phyloP scores from a whole-genome alignment of 2,797 vertebrate species.

The Champsocephalus gunnari region DNA sequence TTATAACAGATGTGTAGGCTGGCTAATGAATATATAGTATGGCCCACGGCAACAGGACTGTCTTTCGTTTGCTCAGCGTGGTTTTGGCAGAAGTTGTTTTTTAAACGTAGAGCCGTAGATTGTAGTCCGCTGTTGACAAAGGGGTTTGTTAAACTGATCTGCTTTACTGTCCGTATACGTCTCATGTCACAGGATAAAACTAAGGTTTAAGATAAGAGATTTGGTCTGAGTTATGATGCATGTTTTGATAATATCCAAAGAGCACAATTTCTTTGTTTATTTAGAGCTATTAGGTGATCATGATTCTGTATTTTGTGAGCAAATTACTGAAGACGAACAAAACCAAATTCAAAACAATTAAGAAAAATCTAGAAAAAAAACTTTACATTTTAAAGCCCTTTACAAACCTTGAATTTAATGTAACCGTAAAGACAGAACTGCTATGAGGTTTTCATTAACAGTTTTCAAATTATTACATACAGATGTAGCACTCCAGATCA shows the following conservation, averaged over 20 bases:
- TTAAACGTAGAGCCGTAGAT: constrained; percentile 23
- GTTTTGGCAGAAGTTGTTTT: constrained; percentile 36
- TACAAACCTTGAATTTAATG: neutral
- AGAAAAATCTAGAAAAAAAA: neutral
- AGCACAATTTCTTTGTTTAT: neutral
- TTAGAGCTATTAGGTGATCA: too few species aligned
- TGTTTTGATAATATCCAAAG: neutral
- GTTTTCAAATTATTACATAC: neutral
- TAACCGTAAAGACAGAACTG: neutral
- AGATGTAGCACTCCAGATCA: too few species aligned
- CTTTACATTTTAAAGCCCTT: neutral
- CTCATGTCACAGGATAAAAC: neutral
- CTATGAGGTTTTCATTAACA: neutral
- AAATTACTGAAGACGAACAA: neutral
- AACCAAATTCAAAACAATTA: neutral
- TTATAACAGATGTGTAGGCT: constrained; percentile 59
- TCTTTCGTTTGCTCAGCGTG: constrained; percentile 35
- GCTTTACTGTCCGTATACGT: neutral
- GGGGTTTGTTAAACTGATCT: neutral
- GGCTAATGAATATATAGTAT: constrained; percentile 58
- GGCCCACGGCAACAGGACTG: constrained; percentile 33
- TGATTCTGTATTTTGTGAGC: too few species aligned
- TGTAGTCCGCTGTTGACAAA: constrained; percentile 14
- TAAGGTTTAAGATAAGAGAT: neutral
- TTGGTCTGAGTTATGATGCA: too few species aligned